Conservation (phyloP, 2,113 vertebrate species). For the Crotalus tigris region DNA sequence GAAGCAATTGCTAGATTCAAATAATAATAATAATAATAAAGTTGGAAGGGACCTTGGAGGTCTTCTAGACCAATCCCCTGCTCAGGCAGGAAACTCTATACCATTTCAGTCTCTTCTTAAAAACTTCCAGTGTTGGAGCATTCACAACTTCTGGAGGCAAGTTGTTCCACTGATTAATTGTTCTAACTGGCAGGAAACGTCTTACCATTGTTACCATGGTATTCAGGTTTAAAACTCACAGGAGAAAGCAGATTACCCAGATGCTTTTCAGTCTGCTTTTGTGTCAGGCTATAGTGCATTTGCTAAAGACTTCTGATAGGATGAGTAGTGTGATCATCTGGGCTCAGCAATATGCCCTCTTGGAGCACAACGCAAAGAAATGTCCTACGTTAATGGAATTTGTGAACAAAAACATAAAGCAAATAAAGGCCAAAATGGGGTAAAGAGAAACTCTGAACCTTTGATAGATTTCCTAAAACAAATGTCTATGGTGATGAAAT, state of each 20-base stretch:
- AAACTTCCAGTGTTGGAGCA: too few species aligned
- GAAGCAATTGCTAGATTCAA: not conserved
- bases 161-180: too few species aligned
- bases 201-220: not conserved
- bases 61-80: too few species aligned
- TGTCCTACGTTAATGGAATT: not conserved
- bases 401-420: not conserved
- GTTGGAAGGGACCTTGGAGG: too few species aligned
- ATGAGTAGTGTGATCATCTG: not conserved
- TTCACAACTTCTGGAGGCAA: too few species aligned
- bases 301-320: not conserved
- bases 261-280: not conserved
- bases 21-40: too few species aligned
- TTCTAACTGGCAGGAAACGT: too few species aligned
- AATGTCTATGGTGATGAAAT: not conserved
- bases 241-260: not conserved
- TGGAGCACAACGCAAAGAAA: not conserved
- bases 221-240: not conserved
- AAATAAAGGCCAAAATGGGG: not conserved
- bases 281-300: not conserved
- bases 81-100: too few species aligned
- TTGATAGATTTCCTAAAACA: not conserved
- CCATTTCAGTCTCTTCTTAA: too few species aligned
- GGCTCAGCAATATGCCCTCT: not conserved
- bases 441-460: not conserved